Evolutionary conservation across 2,888 invertebrate genomes (phyloP).

Genomic region (Tillus elongatus): DNA sequence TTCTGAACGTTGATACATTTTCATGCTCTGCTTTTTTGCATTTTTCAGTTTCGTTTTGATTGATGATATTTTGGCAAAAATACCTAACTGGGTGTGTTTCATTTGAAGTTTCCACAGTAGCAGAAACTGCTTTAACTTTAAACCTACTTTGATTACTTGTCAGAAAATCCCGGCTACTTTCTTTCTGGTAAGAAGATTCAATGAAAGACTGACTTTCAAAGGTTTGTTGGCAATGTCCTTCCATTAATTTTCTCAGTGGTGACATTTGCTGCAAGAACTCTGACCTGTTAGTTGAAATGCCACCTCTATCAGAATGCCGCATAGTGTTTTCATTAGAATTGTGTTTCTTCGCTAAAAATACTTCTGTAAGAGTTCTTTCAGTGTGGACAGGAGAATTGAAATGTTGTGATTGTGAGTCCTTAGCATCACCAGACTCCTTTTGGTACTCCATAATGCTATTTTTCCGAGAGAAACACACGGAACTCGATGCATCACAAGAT

Average conservation of each 20-base stretch:
- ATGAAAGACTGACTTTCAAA: conserved; percentile 19
- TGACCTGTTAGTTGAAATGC: conserved; percentile 3
- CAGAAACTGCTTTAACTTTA: conserved; percentile 6
- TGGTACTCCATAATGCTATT: conserved; percentile 17
- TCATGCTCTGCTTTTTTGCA: not conserved
- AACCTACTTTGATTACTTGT: not conserved
- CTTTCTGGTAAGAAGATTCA: no score
- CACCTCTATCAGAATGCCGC: not conserved
- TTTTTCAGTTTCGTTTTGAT: not conserved
- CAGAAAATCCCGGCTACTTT: no score
- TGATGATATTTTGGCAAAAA: not conserved
- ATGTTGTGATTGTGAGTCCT: conserved; percentile 9
- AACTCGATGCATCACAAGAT: no score
- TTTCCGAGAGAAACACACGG: conserved; percentile 16
- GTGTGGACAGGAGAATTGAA: not conserved
- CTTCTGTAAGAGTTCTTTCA: not conserved
- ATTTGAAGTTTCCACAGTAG: conserved; percentile 1
- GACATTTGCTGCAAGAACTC: conserved; percentile 20
- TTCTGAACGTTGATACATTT: not conserved
- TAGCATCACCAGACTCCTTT: not conserved
- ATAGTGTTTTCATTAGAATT: not conserved
- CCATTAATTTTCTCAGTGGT: conserved; percentile 15
- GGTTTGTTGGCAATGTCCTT: no score
- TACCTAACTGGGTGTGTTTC: conserved; percentile 1
- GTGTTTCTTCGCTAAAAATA: not conserved